Base-by-base conservation (phyloP, 2,113 vertebrate species). In the Odontesthes bonariensis region DNA sequence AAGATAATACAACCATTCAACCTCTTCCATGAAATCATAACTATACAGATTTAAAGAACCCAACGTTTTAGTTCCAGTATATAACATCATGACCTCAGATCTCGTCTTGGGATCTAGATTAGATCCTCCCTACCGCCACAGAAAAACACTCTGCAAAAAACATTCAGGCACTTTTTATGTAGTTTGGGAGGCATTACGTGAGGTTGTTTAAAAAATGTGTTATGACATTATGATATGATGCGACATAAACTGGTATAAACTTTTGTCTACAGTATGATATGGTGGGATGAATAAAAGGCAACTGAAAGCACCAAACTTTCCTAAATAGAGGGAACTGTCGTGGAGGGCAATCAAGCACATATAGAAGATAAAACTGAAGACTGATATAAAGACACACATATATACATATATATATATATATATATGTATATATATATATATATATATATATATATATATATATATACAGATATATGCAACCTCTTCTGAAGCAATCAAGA, bases 291-390 rank as follows among this genome's bases (percentile, higher is more conserved):
- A 38, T 31, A 59, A 38, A 35, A 70, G 14, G 19, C 22, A 49
- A n/a, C 0, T n/a, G 2, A 72, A 84, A 71, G 12, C 9, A 16
- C n/a, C 44, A 59, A 67, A 46, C 16, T n/a, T 62, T 68, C 27
- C 33, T 32, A 10, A 14, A 14, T 14, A 16, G 13, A 46, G 12
- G 12, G 8, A 35, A 35, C 4, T 5, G 8, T 35, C 5, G 8
- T 35, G 35, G 35, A 35, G 10, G 35, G 35, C 35, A 3, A 38
- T 10, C 6, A 38, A 38, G 35, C 35, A 7, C 10, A 38, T 38
- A 38, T 38, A 8, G 22, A 38, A 75, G 38, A 55, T 75, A 32
- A 62, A 42, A 22, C 46, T 47, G 6, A 57, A 67, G 6, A 20
- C 13, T 32, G 6, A 73, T 20, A 69, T n/a, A 64, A 23, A 52